A percentile compares a stretch with the other conserved stretches of the same genome.
Conservation (phyloP, 1,140 invertebrate species). For the Helicorthomorpha holstii region DNA sequence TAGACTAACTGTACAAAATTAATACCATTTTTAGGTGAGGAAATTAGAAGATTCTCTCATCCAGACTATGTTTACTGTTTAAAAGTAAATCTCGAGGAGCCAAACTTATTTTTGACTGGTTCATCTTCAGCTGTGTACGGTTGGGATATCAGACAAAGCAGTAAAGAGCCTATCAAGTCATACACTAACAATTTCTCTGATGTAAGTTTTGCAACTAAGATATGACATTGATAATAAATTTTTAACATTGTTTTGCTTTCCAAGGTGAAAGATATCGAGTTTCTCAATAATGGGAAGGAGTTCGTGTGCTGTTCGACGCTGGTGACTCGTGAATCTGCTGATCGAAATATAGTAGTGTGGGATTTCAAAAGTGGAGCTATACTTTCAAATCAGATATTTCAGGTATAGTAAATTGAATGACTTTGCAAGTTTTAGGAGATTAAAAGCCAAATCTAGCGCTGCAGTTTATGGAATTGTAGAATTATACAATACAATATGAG, state of each 20-base stretch:
- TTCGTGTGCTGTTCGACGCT: constrained; percentile 22
- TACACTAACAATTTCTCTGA: constrained; percentile 2
- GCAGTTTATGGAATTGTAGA: too few relatives aligned
- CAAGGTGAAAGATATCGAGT: constrained; percentile 25
- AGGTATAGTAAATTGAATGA: constrained; percentile 17
- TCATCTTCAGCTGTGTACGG: constrained; percentile 15
- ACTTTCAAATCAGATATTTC: constrained; percentile 29
- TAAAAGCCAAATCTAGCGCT: too few relatives aligned
- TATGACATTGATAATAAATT: neutral
- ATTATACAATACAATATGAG: too few relatives aligned
- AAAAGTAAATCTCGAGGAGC: constrained; percentile 17
- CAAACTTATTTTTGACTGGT: constrained; percentile 19
- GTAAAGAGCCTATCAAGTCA: constrained; percentile 14
- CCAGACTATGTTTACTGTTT: neutral
- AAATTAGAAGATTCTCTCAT: too few relatives aligned
- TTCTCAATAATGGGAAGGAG: constrained; percentile 19
- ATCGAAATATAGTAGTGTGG: constrained; percentile 29
- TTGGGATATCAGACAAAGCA: constrained; percentile 19
- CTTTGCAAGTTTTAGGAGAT: neutral
- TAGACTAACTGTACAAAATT: too few relatives aligned
- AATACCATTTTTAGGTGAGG: too few relatives aligned
- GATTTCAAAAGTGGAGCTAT: constrained; percentile 21
- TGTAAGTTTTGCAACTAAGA: too few relatives aligned
- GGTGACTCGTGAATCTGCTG: constrained; percentile 25
- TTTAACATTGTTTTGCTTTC: constrained; percentile 5